A percentile compares a stretch with the other conserved stretches of the same genome.
Conservation (phyloP, 2,113 vertebrate genomes). For the Oplegnathus fasciatus region DNA sequence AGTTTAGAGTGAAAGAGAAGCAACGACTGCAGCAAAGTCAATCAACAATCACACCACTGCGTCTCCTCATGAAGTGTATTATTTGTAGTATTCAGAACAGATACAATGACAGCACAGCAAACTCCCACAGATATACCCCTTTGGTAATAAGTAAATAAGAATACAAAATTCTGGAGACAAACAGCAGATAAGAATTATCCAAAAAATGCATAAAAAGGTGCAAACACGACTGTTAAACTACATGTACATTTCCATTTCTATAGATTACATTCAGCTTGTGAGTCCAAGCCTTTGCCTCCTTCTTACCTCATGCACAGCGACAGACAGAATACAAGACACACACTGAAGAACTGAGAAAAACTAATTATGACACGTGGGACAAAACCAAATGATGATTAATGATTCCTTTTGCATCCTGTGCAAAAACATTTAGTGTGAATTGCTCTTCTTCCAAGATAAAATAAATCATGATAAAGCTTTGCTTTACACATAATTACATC, state of each 20-base stretch:
- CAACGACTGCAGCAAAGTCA: not conserved
- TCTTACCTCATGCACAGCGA: constrained; percentile 11
- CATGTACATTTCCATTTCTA: constrained; percentile 9
- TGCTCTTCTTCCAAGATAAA: not conserved
- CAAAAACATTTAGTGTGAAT: constrained; percentile 6
- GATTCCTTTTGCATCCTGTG: constrained; percentile 40
- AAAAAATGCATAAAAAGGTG: constrained; percentile 37
- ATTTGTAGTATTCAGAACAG: constrained; percentile 20
- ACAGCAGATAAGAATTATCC: not conserved
- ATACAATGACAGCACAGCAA: constrained; percentile 45
- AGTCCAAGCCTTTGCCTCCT: constrained; percentile 9
- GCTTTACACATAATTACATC: constrained; percentile 36
- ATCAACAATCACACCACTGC: not conserved
- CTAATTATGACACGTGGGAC: not conserved
- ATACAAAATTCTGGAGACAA: constrained; percentile 27
- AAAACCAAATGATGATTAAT: not conserved
- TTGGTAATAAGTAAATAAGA: constrained; percentile 32
- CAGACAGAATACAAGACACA: constrained; percentile 26
- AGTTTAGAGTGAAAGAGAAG: not conserved
- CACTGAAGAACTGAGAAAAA: not conserved
- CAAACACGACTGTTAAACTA: constrained; percentile 37
- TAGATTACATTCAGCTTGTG: constrained; percentile 47
- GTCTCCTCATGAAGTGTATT: not conserved
- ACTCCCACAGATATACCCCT: constrained; percentile 46
- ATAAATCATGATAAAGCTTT: constrained; percentile 3